A percentile compares a stretch with the other conserved stretches of the same genome.
Conservation (phyloP, 2,797 vertebrate genomes). For the Prionace glauca region DNA sequence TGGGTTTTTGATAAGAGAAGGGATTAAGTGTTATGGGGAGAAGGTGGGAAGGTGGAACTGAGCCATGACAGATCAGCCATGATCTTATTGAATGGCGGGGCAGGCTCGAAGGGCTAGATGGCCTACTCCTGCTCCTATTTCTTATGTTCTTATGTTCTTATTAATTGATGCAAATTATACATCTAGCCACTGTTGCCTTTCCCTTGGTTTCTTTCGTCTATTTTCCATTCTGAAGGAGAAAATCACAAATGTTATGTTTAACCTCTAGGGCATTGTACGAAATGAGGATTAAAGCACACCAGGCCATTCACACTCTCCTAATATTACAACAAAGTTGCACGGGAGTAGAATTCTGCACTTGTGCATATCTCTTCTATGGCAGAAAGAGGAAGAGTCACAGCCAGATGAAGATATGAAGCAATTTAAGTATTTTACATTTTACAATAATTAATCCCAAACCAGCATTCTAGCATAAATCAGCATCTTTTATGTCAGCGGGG, state of each 20-base stretch:
- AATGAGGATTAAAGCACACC: background rate
- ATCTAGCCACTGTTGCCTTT: background rate
- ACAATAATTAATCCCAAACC: background rate
- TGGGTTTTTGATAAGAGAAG: no score
- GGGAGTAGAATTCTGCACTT: background rate
- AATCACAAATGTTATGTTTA: background rate
- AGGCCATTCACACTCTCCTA: background rate
- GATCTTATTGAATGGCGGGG: no score
- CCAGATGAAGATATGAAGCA: background rate
- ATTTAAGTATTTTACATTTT: background rate
- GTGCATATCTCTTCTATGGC: background rate
- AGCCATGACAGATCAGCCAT: no score
- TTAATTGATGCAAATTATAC: background rate
- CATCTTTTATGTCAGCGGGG: background rate
- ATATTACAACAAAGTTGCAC: background rate
- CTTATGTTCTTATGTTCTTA: no score
- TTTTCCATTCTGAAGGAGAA: background rate
- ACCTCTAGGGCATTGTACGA: background rate
- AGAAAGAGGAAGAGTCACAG: background rate
- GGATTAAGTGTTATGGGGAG: no score
- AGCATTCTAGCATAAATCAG: background rate
- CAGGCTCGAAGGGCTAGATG: no score
- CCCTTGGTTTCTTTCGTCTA: background rate
- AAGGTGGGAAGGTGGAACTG: no score
- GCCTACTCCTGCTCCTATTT: no score